These are phyloP conservation scores for Bombyx mori DNA, from an alignment of 1,140 invertebrate species.

Conservation along the genomic window DNA sequence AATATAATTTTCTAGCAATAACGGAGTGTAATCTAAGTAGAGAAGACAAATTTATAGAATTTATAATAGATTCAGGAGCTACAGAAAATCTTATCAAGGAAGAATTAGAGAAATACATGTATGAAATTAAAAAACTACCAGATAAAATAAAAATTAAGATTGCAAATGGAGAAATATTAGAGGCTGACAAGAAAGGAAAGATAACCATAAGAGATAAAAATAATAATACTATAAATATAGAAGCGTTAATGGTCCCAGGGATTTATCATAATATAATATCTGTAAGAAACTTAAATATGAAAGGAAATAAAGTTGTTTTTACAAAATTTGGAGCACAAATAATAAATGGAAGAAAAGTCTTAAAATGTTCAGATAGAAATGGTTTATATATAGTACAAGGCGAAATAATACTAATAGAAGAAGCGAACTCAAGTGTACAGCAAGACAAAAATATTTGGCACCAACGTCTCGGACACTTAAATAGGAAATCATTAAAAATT, in stretches of 20 bases:
- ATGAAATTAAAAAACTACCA: neutral
- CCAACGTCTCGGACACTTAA: neutral
- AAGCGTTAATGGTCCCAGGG: neutral
- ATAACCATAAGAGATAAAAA: neutral
- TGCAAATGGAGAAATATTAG: conserved; percentile 1
- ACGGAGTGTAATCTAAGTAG: neutral
- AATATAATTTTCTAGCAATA: neutral
- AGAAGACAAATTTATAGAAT: neutral
- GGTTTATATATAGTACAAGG: neutral
- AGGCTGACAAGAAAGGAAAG: neutral
- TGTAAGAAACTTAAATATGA: neutral
- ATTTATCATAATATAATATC: neutral
- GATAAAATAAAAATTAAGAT: neutral
- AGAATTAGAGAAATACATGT: conserved; percentile 1
- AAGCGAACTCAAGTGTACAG: neutral
- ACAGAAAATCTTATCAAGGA: neutral
- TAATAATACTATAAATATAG: conserved; percentile 1
- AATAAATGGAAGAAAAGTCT: neutral
- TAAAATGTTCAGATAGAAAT: neutral
- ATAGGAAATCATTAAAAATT: neutral
- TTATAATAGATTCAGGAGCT: conserved; percentile 1
- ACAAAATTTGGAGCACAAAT: neutral
- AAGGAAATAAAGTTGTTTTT: neutral
- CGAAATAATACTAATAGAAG: neutral
- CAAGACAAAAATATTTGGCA: neutral